Percentiles rank a stretch among this genome's conserved stretches.
Evolutionary conservation across 2,113 vertebrate species (phyloP).

Genomic region (Festucalex cinctus): DNA sequence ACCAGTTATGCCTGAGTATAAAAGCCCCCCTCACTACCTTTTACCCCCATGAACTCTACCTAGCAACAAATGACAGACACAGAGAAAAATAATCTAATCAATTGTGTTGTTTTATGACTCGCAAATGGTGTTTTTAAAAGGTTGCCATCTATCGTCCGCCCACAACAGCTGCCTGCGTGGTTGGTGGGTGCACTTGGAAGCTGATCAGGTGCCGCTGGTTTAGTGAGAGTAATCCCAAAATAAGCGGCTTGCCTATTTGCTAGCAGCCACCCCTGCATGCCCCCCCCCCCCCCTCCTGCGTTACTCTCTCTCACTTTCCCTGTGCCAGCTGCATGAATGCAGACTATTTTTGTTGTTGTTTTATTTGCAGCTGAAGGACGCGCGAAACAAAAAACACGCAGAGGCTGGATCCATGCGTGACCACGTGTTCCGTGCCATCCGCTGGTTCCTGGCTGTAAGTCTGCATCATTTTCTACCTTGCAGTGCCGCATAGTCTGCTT

Average conservation of each 20-base stretch:
- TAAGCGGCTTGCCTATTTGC: conserved; percentile 35
- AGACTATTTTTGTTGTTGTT: conserved; percentile 4
- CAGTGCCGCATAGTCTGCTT: not conserved
- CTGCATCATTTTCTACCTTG: not conserved
- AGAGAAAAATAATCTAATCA: not conserved
- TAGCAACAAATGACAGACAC: not conserved
- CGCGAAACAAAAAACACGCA: conserved; percentile 9
- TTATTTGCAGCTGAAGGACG: conserved; percentile 20
- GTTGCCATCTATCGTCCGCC: not conserved
- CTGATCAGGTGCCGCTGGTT: conserved; percentile 4
- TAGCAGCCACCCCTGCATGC: conserved; percentile 10
- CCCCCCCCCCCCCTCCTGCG: too few relatives aligned
- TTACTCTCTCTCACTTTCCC: not conserved
- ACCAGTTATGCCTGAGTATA: not conserved
- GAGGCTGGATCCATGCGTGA: not conserved
- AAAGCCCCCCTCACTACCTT: too few relatives aligned
- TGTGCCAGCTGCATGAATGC: conserved; percentile 28
- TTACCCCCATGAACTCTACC: not conserved
- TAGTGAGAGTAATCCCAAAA: conserved; percentile 26
- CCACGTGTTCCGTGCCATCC: not conserved
- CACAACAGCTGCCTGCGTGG: not conserved
- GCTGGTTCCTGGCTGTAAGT: not conserved
- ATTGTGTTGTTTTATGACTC: not conserved
- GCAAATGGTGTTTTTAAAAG: not conserved
- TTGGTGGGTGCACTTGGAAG: conserved; percentile 2